phyloP scores from a whole-genome alignment of 53 echinoderm and acorn worm species.

The Henricia sp. region DNA sequence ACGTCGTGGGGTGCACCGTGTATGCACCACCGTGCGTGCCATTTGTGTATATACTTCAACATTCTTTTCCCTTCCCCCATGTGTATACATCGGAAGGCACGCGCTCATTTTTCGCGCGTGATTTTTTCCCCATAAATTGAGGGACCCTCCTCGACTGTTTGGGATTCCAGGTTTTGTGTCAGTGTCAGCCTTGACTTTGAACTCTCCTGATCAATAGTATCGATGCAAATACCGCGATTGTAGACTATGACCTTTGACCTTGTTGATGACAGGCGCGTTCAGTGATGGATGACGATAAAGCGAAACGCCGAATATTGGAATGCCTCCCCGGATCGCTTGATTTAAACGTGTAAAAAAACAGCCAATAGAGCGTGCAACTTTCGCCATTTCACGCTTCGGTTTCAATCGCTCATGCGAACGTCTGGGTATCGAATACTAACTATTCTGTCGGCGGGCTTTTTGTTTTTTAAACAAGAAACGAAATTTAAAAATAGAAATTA shows the following conservation, averaged over 20 bases:
- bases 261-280: slow-evolving; percentile 34
- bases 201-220: neutral
- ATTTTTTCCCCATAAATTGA: slow-evolving; percentile 25
- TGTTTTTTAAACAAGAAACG: too few relatives aligned
- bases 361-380: neutral
- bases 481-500: too few relatives aligned
- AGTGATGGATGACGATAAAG: slow-evolving; percentile 37
- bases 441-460: too few relatives aligned
- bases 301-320: neutral
- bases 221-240: slow-evolving; percentile 1
- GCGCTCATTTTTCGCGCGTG: neutral
- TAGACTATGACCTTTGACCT: slow-evolving; percentile 43
- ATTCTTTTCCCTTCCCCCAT: too few relatives aligned
- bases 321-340: slow-evolving; percentile 3
- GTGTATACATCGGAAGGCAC: too few relatives aligned
- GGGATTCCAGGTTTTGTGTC: neutral
- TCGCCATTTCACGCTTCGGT: too few relatives aligned
- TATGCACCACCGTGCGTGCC: neutral
- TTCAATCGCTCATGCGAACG: too few relatives aligned
- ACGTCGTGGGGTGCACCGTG: neutral
- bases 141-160: slow-evolving; percentile 21
- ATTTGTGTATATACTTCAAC: neutral
- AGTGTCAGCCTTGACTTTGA: slow-evolving; percentile 22
- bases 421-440: too few relatives aligned
- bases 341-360: neutral